Evolutionary conservation across 2,797 vertebrate species (phyloP), one percentile per base, ranked within the genome.

Genomic region (Anomalospiza imberbis): DNA sequence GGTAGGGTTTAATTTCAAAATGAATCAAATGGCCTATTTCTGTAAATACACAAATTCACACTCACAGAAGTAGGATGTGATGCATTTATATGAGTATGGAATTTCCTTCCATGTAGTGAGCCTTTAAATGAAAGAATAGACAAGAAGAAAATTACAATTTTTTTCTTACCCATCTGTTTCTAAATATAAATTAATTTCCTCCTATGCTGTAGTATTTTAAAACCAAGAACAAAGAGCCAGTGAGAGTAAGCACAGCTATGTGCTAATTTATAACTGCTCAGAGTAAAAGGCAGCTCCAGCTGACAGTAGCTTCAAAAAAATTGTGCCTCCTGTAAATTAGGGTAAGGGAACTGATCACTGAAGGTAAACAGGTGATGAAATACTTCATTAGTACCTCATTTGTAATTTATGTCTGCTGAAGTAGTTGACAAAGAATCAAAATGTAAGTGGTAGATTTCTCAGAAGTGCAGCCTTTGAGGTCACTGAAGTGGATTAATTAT

Each of bases 331-430:
- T 91, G 94, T 94, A 96, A 97, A 96, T 97, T 95, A 96, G 96
- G 94, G 93, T 94, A 94, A 95, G 81, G 90, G 88, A 93, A 75
- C 96, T 95, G 97, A 96, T 97, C 94, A 89, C 57, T 87, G 96
- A 97, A 97, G 96, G 97, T 96, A 97, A 97, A 97, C 95, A 97
- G 96, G 98, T 97, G 97, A 97, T 97, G 97, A 98, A 97, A 97
- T 93, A 86, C 94, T 95, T 97, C 97, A 97, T 97, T 97, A 97
- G 97, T 96, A 97, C 96, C 97, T 98, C 97, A 97, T 97, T 96
- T 89, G 93, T 98, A 98, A 98, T 96, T 97, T 97, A 97, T 97
- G 94, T 97, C 97, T 96, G 83, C 94, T 96, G 94, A 93, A 96
- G 97, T 95, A 97, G 97, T 94, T 98, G 97, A 98, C 97, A 97